Base-by-base conservation (phyloP, 2,113 vertebrate species). In the Periophthalmus modestus region DNA sequence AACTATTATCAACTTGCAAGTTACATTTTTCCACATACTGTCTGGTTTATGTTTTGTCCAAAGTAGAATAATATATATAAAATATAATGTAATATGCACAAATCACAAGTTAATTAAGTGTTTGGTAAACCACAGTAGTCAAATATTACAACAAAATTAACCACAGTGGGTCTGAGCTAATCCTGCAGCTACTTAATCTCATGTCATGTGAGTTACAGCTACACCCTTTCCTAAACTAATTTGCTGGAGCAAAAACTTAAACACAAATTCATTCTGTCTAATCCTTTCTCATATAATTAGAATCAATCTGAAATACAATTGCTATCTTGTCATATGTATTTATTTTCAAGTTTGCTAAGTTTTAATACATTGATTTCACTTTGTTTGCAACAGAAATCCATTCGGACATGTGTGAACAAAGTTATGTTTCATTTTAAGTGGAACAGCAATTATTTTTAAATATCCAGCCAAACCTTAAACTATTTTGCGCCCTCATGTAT, bases 121-220 rank as follows among this genome's bases (percentile, higher is more conserved):
- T 52, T 52, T 52, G 69, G 36, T 70, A 80, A 67, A 61, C 24
- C 57, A 66, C 68, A 66, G 72, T 70, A 57, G 16, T 55, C 62
- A 34, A 28, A 54, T 61, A 2, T 83, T 83, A 76, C 13, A 46
- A 79, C 57, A 72, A 69, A 55, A 75, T 68, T 54, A 77, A 21
- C 59, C 67, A 74, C 71, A 74, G 69, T 61, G 46, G 21, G 28
- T 6, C 73, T 69, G 15, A 73, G 74, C 47, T 77, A 79, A 81
- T 81, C 75, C 71, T 67, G 39, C 54, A 69, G 16, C n/a, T 43
- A 28, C 43, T n/a, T 73, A 61, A 68, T 78, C 67, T 73, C 58
- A 72, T 63, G 16, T 43, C 71, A 67, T 77, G 33, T 55, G 68
- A 71, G 73, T 57, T 68, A 59, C n/a, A 72, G 24, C 62, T 62